phyloP scores from a whole-genome alignment of 1,140 invertebrate genomes.

The Anastrepha ludens region DNA sequence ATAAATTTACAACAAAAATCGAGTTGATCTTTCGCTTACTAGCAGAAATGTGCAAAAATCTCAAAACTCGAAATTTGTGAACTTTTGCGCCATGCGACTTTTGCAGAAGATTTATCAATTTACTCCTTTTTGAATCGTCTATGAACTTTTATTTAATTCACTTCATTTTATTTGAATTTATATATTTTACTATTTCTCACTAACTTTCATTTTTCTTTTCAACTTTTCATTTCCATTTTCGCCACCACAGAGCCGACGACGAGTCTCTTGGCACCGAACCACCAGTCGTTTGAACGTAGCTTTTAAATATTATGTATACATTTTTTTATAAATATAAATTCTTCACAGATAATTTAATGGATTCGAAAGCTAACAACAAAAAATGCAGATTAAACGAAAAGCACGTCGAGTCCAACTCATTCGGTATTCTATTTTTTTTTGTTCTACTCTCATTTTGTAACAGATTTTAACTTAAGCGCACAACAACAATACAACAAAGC shows the following conservation, averaged over 20 bases:
- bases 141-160: neutral
- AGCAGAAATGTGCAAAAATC: neutral
- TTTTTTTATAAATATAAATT: constrained; percentile 40
- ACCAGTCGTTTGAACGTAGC: constrained; percentile 45
- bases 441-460: neutral
- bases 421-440: neutral
- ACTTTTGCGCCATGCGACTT: neutral
- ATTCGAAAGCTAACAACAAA: neutral
- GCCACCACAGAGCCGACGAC: neutral
- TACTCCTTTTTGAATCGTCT: no score
- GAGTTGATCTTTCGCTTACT: neutral
- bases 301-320: constrained; percentile 44
- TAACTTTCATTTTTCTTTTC: neutral
- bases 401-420: neutral
- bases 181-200: neutral
- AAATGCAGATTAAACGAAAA: neutral
- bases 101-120: neutral
- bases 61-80: neutral
- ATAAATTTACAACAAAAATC: no score
- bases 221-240: constrained; percentile 16
- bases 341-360: neutral
- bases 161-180: neutral
- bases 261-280: constrained; percentile 31
- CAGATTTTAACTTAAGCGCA: constrained; percentile 35
- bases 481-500: constrained; percentile 28